These are phyloP conservation scores for Mastomys coucha DNA, from an alignment of 2,113 vertebrate genomes.

Conservation along the genomic window DNA sequence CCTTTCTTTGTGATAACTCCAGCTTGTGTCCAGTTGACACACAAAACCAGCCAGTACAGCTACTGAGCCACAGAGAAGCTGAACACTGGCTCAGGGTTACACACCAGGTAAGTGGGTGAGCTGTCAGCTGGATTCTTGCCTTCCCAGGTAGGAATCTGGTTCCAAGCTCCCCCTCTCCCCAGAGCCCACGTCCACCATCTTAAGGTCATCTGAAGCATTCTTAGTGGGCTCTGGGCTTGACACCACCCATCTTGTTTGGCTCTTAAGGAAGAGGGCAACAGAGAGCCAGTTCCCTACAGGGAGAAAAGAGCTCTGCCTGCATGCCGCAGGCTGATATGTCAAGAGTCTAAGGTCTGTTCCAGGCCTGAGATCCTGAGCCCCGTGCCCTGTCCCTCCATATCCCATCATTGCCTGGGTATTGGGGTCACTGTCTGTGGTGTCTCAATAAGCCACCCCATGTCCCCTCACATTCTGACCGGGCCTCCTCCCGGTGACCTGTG, in stretches of 20 bases:
- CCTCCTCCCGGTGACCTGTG: too few species aligned
- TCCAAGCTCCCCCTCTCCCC: too few species aligned
- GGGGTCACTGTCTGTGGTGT: not conserved
- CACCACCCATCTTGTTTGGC: rapidly evolving
- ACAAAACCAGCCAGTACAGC: too few species aligned
- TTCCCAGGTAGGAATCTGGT: not conserved
- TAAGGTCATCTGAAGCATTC: too few species aligned
- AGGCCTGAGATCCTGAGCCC: not conserved
- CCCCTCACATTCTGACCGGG: not conserved
- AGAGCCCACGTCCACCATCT: not conserved
- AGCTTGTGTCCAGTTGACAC: too few species aligned
- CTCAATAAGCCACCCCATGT: too few species aligned
- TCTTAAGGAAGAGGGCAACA: not conserved
- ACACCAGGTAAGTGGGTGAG: not conserved
- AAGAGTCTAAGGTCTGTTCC: not conserved
- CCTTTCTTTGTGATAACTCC: too few species aligned
- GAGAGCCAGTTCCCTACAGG: not conserved
- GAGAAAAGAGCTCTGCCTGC: not conserved
- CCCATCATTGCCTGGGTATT: too few species aligned
- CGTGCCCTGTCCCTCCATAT: not conserved
- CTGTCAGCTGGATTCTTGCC: not conserved
- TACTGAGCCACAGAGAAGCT: not conserved
- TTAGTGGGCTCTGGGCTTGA: not conserved
- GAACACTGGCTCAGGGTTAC: not conserved
- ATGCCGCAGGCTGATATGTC: rapidly evolving